Evolutionary conservation across 2,797 vertebrate species (phyloP), one percentile per base, ranked within the genome.

Genomic region (Leptatherina wallacei): DNA sequence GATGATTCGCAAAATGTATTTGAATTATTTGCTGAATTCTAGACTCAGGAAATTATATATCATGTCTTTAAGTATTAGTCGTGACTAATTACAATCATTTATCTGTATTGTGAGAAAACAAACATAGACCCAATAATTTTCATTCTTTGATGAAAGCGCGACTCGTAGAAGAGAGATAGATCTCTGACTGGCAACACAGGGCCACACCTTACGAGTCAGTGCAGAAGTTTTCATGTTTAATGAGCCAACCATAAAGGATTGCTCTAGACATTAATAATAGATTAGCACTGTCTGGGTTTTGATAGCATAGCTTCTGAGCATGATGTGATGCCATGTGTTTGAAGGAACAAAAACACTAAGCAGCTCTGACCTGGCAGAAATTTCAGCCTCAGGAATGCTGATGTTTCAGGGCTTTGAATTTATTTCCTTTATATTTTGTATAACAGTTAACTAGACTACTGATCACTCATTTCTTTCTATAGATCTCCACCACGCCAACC

Each of bases 261-360:
- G 69, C 80, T 69, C 55, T 3, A 67, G 40, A 72, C 78, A 77
- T 92, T 87, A 91, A 92, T 92, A 90, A 91, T 90, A 85, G 60
- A 92, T 89, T 42, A 80, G 61, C 64, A 60, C 73, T 65, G 87
- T 88, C 86, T 82, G 82, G 83, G 63, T 83, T 84, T 67, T 77
- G 42, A 80, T 87, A 78, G 69, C 74, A 83, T 78, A 79, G 84
- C 86, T 81, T 63, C 84, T 66, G 75, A 87, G 80, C 82, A 84
- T 78, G 82, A 84, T 85, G 83, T 65, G 81, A 82, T 84, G 88
- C 81, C 81, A 81, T 85, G 64, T 60, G 76, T 73, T 63, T 55
- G 64, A 80, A 88, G 89, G 86, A 73, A 86, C 89, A 82, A 80
- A 20, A 77, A 70, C 58, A 32, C 61, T n/a, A 36, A 44, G 77